Percentiles rank a stretch among this genome's conserved stretches.
phyloP scores from a whole-genome alignment of 2,113 vertebrate species.

The Gobius niger region DNA sequence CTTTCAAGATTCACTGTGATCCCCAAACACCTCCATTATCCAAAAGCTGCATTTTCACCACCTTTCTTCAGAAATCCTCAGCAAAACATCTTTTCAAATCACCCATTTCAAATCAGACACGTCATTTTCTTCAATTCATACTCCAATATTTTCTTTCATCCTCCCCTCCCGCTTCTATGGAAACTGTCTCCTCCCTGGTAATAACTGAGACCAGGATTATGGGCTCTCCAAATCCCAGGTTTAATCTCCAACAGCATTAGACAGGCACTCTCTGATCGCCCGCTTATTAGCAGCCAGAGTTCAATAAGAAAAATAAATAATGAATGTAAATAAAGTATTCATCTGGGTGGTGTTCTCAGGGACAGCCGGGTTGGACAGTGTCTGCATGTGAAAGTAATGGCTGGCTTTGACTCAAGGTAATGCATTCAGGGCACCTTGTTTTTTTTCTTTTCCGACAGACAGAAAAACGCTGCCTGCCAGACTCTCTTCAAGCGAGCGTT shows the following conservation, averaged over 20 bases:
- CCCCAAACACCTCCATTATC: neutral
- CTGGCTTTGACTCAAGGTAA: slow-evolving; percentile 9
- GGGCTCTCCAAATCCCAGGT: slow-evolving; percentile 28
- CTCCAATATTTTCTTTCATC: neutral
- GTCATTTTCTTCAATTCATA: neutral
- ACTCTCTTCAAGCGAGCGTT: slow-evolving; percentile 11
- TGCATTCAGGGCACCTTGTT: neutral
- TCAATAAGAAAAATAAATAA: neutral
- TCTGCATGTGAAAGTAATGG: neutral
- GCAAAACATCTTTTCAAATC: neutral
- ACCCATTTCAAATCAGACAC: neutral
- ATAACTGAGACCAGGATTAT: slow-evolving; percentile 30
- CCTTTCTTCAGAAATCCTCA: slow-evolving; percentile 1
- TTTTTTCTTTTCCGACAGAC: slow-evolving; percentile 2
- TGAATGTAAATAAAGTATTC: neutral
- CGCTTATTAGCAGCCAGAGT: neutral
- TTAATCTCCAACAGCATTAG: slow-evolving; percentile 19
- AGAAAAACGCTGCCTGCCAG: slow-evolving; percentile 19
- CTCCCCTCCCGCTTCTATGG: slow-evolving; percentile 3
- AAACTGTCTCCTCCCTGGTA: slow-evolving; percentile 17
- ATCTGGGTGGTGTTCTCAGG: neutral
- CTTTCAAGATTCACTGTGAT: neutral
- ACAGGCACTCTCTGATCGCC: neutral
- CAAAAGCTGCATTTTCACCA: slow-evolving; percentile 15
- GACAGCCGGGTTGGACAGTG: neutral